These are phyloP conservation scores for Tanypteryx hageni DNA, from an alignment of 2,888 invertebrate species.

Conservation along the genomic window DNA sequence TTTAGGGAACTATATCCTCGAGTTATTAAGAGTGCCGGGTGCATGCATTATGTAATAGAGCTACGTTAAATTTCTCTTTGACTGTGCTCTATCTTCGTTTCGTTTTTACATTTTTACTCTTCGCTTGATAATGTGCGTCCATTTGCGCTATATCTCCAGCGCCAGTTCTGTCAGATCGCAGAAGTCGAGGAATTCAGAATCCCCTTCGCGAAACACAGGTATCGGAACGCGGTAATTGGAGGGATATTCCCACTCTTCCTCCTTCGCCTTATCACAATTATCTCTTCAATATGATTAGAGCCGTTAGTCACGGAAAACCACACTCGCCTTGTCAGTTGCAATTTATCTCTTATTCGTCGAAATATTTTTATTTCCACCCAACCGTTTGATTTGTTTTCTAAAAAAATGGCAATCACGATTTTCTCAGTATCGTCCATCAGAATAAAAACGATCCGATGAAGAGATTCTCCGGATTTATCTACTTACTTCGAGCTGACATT, in stretches of 20 bases:
- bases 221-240: not conserved
- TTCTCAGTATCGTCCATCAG: no score
- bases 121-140: not conserved
- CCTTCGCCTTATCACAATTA: not conserved
- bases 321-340: no score
- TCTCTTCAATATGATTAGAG: not conserved
- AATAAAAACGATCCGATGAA: no score
- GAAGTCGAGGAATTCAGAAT: not conserved
- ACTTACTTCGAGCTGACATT: no score
- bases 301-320: not conserved
- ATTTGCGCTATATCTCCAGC: not conserved
- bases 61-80: no score
- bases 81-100: not conserved
- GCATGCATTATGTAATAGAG: not conserved
- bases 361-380: no score
- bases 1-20: no score
- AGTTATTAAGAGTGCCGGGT: no score
- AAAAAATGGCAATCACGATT: no score
- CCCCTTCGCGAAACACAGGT: not conserved
- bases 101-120: not conserved
- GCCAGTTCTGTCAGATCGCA: not conserved
- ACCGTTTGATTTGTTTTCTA: no score
- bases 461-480: no score
- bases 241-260: not conserved
- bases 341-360: no score